A percentile compares a stretch with the other conserved stretches of the same genome.
Evolutionary conservation across 2,888 invertebrate species (phyloP).

Genomic region (Heterodera filipjevi): DNA sequence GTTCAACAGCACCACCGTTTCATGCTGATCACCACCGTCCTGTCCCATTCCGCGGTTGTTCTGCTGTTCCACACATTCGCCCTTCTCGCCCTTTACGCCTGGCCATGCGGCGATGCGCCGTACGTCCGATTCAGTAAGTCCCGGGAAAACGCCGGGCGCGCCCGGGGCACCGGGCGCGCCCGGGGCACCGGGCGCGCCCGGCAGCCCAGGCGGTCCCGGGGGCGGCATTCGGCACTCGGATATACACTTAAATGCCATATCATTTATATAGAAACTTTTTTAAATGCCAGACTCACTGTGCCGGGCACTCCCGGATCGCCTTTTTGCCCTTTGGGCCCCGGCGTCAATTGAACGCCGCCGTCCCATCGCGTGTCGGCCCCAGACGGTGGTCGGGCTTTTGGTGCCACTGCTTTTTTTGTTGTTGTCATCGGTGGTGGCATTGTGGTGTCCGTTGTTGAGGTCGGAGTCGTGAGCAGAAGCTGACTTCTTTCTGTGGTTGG

Average conservation of each 20-base stretch:
- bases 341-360: not conserved
- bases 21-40: too few relatives aligned
- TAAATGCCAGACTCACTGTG: constrained; percentile 39
- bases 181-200: constrained; percentile 45
- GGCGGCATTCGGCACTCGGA: constrained; percentile 37
- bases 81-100: constrained; percentile 61
- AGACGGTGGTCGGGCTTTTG: not conserved
- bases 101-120: constrained; percentile 55
- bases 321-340: constrained; percentile 42
- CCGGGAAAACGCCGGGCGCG: constrained; percentile 47
- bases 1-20: constrained; percentile 9
- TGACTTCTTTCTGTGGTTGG: not conserved
- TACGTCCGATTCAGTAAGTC: constrained; percentile 57
- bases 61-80: constrained; percentile 35
- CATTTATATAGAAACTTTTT: not conserved
- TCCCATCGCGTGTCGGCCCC: not conserved
- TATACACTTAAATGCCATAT: constrained; percentile 25
- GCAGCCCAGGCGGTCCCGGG: constrained; percentile 51
- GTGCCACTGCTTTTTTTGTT: not conserved
- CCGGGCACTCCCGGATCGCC: constrained; percentile 53
- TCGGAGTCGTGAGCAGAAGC: constrained; percentile 4
- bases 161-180: constrained; percentile 46
- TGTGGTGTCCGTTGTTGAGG: constrained; percentile 11
- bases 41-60: not conserved
- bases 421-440: not conserved